Evolutionary conservation across 2,888 invertebrate genomes (phyloP).

Genomic region (Morpho helenor): DNA sequence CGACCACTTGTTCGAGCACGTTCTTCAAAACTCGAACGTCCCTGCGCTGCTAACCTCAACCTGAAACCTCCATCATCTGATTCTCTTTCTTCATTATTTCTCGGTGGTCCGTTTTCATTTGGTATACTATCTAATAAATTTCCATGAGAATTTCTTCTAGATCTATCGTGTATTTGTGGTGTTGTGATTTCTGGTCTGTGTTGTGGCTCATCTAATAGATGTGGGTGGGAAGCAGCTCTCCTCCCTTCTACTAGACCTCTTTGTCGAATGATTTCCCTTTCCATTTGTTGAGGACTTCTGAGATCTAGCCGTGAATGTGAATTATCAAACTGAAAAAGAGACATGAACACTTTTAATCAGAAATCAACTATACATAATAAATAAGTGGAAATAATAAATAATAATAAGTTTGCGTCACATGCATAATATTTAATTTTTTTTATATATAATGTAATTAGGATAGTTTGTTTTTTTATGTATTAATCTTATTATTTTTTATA

Average conservation of each 20-base stretch:
- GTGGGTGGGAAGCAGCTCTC: slow-evolving; percentile 83
- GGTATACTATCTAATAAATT: slow-evolving; percentile 76
- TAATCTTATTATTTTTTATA: no score
- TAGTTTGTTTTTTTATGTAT: no score
- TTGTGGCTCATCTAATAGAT: slow-evolving; percentile 76
- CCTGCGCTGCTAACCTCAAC: slow-evolving; percentile 59
- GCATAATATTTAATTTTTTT: no score
- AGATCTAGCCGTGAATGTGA: slow-evolving; percentile 71
- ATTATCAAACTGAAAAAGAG: slow-evolving; percentile 60
- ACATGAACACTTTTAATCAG: not conserved
- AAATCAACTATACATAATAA: no score
- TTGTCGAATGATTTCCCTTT: slow-evolving; percentile 78
- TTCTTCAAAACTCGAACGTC: slow-evolving; percentile 64
- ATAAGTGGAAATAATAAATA: no score
- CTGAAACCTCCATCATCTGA: slow-evolving; percentile 82
- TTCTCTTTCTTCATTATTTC: slow-evolving; percentile 69
- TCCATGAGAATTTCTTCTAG: slow-evolving; percentile 79
- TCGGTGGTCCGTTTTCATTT: slow-evolving; percentile 46
- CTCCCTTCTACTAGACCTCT: slow-evolving; percentile 77
- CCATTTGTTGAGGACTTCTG: slow-evolving; percentile 81
- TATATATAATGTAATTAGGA: no score
- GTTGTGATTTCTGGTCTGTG: slow-evolving; percentile 55
- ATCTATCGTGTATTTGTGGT: slow-evolving; percentile 59
- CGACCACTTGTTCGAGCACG: slow-evolving; percentile 67
- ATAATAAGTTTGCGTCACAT: no score